Evolutionary conservation across 1,140 invertebrate species (phyloP).

Genomic region (Anthonomus grandis): DNA sequence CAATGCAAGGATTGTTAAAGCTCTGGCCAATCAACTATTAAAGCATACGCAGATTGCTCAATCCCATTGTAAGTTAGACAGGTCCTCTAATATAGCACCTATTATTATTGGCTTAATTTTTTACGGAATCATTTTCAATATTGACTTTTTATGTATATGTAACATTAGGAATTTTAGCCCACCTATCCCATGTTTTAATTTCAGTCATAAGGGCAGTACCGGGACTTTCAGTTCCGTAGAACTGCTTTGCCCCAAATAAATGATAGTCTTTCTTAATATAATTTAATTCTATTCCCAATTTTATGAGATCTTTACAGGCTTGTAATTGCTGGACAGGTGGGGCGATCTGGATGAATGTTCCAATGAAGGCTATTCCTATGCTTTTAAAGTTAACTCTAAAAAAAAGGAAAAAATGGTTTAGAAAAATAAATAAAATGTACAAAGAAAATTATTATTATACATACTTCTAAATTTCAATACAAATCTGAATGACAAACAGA

Average conservation of each 20-base stretch:
- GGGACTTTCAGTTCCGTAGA: slow-evolving; percentile 18
- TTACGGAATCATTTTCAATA: background rate
- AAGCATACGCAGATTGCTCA: too few species aligned
- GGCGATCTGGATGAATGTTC: slow-evolving; percentile 51
- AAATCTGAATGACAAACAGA: too few species aligned
- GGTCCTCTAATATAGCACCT: too few species aligned
- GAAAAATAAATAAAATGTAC: too few species aligned
- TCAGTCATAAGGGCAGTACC: slow-evolving; percentile 4
- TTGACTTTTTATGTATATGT: background rate
- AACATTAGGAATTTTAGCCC: slow-evolving; percentile 2
- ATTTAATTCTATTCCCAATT: slow-evolving; percentile 37
- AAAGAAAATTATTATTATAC: too few species aligned
- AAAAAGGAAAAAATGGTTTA: background rate
- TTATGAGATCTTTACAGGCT: slow-evolving; percentile 38
- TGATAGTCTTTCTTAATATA: slow-evolving; percentile 42
- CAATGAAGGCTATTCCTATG: slow-evolving; percentile 68
- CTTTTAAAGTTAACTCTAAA: slow-evolving; percentile 58
- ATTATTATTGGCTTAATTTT: too few species aligned
- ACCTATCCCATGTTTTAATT: slow-evolving; percentile 14
- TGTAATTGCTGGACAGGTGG: slow-evolving; percentile 31
- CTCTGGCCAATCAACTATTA: too few species aligned
- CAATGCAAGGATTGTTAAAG: too few species aligned
- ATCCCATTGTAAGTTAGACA: too few species aligned
- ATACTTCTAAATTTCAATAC: too few species aligned
- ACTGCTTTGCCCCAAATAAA: slow-evolving; percentile 45